These are phyloP conservation scores for Fragariocoptes setiger DNA, from an alignment of 1,140 invertebrate species.

Conservation along the genomic window DNA sequence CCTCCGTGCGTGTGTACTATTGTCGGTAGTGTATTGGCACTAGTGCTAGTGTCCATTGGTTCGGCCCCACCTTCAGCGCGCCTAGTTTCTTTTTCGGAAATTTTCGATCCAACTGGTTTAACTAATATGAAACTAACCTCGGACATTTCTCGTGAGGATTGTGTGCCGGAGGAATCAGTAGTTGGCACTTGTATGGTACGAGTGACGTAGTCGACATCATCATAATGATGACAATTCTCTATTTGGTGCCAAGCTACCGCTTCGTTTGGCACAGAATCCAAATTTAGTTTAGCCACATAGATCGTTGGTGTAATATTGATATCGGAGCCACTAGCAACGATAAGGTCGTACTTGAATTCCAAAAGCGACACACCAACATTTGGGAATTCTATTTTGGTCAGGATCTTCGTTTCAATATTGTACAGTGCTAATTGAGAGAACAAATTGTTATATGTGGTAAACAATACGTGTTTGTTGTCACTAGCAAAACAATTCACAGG, in stretches of 20 bases:
- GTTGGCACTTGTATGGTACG: constrained; percentile 3
- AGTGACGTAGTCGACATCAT: constrained; percentile 2
- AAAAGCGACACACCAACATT: constrained; percentile 4
- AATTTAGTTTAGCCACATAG: constrained; percentile 12
- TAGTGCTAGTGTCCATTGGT: background rate
- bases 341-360: constrained; percentile 10
- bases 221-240: constrained; percentile 7
- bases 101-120: background rate
- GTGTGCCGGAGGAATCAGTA: background rate
- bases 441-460: constrained; percentile 1
- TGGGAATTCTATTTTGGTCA: constrained; percentile 8
- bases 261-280: constrained; percentile 4
- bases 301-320: constrained; percentile 11
- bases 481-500: constrained; percentile 6
- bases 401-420: background rate
- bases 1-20: constrained; percentile 37
- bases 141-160: too few relatives aligned
- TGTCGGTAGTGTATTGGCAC: constrained; percentile 9
- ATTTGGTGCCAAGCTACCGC: constrained; percentile 8
- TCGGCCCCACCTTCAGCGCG: background rate
- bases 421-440: constrained; percentile 3
- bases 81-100: background rate
- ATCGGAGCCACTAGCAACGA: constrained; percentile 11
- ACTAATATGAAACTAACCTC: constrained; percentile 3
- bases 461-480: constrained; percentile 6